phyloP scores from a whole-genome alignment of 23 tunicate species.

The Styela clava region DNA sequence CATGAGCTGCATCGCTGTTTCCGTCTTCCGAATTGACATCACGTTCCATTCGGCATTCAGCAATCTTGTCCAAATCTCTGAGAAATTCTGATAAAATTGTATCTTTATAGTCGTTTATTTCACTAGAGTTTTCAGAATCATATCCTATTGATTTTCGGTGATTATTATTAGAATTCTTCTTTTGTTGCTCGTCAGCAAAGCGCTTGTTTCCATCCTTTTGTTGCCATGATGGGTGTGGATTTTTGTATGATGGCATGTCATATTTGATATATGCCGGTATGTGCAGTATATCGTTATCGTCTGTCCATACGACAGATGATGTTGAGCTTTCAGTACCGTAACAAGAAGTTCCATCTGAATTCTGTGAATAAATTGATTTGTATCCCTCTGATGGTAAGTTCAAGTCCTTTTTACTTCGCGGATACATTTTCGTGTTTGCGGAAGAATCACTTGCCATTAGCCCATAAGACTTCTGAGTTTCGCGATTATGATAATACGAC shows the following conservation, averaged over 20 bases:
- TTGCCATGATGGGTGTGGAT: not conserved
- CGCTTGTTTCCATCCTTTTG: not conserved
- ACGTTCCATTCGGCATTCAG: not conserved
- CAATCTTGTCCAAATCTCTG: constrained; percentile 19
- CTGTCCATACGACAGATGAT: not conserved
- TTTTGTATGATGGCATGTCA: not conserved
- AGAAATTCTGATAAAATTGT: constrained; percentile 17
- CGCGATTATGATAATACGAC: not conserved
- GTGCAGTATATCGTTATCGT: not conserved
- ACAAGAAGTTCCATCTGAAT: not conserved
- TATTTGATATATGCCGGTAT: not conserved
- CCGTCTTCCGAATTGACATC: not conserved
- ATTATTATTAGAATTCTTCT: not conserved
- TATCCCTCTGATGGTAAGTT: not conserved
- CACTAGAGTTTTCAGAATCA: not conserved
- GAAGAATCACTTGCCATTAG: not conserved
- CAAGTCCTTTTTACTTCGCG: not conserved
- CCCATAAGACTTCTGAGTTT: not conserved
- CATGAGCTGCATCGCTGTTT: not conserved
- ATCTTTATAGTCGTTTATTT: not conserved
- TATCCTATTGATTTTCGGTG: not conserved
- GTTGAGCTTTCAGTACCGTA: not conserved
- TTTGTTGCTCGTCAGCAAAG: not conserved
- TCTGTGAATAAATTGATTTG: not conserved
- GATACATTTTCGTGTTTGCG: not conserved